Conservation (phyloP, 2,797 vertebrate species). For the Amphiprion clarkii region DNA sequence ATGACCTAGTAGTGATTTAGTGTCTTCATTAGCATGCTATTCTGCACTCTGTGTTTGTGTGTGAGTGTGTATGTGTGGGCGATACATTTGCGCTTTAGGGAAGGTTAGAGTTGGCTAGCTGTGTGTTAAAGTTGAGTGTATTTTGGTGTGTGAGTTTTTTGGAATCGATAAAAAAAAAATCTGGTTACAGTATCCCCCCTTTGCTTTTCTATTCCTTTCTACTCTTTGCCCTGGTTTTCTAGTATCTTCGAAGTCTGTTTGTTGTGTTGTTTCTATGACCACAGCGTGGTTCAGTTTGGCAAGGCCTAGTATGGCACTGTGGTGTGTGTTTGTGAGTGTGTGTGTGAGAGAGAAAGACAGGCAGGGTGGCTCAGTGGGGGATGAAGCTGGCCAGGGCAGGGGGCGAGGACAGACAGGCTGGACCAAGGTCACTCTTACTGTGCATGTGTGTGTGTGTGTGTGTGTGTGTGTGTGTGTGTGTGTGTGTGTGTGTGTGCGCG, state of each 20-base stretch:
- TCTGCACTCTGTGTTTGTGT: constrained; percentile 39
- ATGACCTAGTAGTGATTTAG: constrained; percentile 86
- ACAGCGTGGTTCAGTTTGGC: constrained; percentile 69
- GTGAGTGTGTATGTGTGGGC: constrained; percentile 65
- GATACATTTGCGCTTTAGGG: constrained; percentile 70
- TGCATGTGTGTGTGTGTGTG: constrained; percentile 49
- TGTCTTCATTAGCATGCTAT: constrained; percentile 83
- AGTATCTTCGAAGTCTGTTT: constrained; percentile 50
- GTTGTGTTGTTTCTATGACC: constrained; percentile 63
- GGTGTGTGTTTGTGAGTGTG: constrained; percentile 57
- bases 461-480: background rate
- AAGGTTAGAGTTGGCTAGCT: constrained; percentile 61
- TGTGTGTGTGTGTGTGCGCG: background rate
- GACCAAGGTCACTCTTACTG: constrained; percentile 89
- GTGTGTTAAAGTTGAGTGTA: constrained; percentile 59
- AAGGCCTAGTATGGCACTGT: constrained; percentile 46
- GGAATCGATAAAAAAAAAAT: constrained; percentile 46
- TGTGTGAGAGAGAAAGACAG: constrained; percentile 54
- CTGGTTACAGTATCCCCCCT: constrained; percentile 25
- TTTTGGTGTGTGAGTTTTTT: constrained; percentile 58
- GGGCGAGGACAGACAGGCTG: constrained; percentile 78
- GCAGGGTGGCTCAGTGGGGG: constrained; percentile 78
- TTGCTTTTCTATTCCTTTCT: constrained; percentile 40
- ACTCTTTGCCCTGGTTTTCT: constrained; percentile 38
- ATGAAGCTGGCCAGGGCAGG: constrained; percentile 76